Percentiles rank a stretch among this genome's conserved stretches.
These are phyloP conservation scores for Pteronotus mesoamericanus DNA, from an alignment of 2,797 vertebrate species.

Conservation along the genomic window DNA sequence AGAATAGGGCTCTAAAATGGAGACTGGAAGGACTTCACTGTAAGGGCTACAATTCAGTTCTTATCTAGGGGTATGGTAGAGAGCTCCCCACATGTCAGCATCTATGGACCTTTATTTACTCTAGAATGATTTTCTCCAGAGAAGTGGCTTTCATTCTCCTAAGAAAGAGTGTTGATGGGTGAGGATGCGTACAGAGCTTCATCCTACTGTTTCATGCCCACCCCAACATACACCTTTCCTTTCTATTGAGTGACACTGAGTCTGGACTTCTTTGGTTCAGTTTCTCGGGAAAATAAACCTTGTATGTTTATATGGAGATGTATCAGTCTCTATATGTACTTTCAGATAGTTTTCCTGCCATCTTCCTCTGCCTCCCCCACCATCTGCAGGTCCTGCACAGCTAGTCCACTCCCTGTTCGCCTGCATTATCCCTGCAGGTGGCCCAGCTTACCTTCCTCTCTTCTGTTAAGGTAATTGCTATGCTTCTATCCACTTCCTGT, in stretches of 20 bases:
- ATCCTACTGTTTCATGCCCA: background rate
- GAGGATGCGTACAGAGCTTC: background rate
- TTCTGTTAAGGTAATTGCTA: background rate
- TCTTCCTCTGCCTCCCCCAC: background rate
- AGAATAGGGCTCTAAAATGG: background rate
- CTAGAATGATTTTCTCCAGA: background rate
- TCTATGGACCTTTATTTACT: background rate
- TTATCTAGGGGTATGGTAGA: background rate
- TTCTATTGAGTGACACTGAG: background rate
- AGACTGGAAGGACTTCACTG: background rate
- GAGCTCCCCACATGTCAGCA: background rate
- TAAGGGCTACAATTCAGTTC: background rate
- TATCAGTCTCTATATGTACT: background rate
- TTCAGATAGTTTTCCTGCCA: background rate
- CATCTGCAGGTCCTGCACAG: background rate
- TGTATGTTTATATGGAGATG: background rate
- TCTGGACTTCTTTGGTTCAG: background rate
- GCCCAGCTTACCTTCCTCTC: background rate
- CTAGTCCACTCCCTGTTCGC: background rate
- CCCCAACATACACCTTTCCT: background rate
- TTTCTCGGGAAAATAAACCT: background rate
- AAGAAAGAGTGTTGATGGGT: background rate
- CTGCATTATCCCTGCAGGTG: background rate
- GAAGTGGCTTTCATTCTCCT: background rate
- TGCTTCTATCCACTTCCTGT: background rate